Conservation (phyloP, 2,888 invertebrate genomes). For the Saturnia pavonia region DNA sequence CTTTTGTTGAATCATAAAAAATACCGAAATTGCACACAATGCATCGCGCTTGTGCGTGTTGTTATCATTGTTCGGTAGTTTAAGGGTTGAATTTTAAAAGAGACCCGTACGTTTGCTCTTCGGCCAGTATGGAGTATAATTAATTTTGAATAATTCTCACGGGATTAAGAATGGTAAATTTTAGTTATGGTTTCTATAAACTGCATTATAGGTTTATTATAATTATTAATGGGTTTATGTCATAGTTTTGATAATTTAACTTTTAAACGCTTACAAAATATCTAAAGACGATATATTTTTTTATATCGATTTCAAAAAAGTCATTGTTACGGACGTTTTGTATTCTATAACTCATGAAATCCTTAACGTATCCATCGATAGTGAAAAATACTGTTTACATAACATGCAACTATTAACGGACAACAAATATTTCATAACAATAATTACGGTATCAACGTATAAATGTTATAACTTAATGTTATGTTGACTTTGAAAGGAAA, state of each 20-base stretch:
- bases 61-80: conserved; percentile 49
- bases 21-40: conserved; percentile 51
- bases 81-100: conserved; percentile 47
- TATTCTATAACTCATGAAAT: no score
- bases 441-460: not conserved
- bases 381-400: not conserved
- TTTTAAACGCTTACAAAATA: no score
- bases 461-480: conserved; percentile 1
- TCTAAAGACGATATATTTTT: no score
- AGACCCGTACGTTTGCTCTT: conserved; percentile 52
- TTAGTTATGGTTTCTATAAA: not conserved
- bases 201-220: not conserved
- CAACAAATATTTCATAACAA: not conserved
- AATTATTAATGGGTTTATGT: no score
- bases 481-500: not conserved
- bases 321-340: no score
- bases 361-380: no score
- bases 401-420: not conserved
- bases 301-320: no score
- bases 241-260: no score
- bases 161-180: conserved; percentile 28
- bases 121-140: conserved; percentile 29
- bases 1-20: conserved; percentile 56
- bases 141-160: conserved; percentile 53
- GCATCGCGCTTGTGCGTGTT: conserved; percentile 56